Percentiles rank a stretch among this genome's conserved stretches.
phyloP scores from a whole-genome alignment of 2,888 invertebrate species.

The Rotaria sp. region DNA sequence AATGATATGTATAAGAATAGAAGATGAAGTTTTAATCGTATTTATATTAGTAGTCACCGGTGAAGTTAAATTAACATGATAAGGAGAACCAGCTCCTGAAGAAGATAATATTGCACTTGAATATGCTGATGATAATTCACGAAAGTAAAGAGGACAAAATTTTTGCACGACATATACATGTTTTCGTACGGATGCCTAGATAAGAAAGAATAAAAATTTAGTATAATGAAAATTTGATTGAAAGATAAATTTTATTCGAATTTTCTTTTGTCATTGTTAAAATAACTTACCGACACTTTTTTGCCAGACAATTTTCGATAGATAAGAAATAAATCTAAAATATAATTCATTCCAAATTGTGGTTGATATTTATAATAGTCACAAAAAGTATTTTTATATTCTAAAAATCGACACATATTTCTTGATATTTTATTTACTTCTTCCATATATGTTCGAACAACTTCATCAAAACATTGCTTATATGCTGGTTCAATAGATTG shows the following conservation, averaged over 20 bases:
- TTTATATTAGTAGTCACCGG: not conserved
- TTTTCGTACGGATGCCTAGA: conserved; percentile 10
- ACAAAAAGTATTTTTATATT: conserved; percentile 86
- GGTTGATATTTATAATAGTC: conserved; percentile 81
- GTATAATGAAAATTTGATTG: no score
- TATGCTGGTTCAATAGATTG: conserved; percentile 73
- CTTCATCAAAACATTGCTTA: conserved; percentile 74
- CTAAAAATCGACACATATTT: conserved; percentile 82
- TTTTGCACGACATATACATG: conserved; percentile 27
- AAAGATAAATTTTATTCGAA: no score
- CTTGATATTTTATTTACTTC: conserved; percentile 80
- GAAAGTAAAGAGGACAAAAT: conserved; percentile 25
- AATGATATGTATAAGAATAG: not conserved
- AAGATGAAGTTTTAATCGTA: not conserved
- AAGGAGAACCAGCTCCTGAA: not conserved
- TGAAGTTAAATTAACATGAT: not conserved
- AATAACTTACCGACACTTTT: conserved; percentile 74
- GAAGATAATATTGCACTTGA: conserved; percentile 7
- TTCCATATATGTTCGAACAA: conserved; percentile 75
- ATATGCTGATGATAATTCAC: not conserved
- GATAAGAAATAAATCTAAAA: conserved; percentile 80
- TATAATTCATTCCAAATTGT: conserved; percentile 77
- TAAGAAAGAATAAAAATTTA: not conserved
- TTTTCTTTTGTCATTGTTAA: no score
- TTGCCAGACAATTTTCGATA: conserved; percentile 67